A percentile compares a stretch with the other conserved stretches of the same genome.
Evolutionary conservation across 64 coral and sea anemone species (phyloP).

Genomic region (Anthopleura sola): DNA sequence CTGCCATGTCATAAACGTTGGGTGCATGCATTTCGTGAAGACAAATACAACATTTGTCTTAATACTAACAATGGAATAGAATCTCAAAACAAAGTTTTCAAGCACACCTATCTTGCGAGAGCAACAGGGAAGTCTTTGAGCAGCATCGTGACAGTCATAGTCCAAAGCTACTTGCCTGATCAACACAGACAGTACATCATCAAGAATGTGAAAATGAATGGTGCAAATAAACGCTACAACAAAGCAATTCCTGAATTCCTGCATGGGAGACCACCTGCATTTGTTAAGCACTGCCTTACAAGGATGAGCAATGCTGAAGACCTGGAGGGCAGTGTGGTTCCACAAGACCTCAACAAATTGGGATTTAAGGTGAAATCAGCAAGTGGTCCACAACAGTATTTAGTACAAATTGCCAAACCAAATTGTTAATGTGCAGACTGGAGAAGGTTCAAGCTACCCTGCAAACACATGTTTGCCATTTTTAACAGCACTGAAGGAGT

Average conservation of each 20-base stretch:
- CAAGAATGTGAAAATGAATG: slow-evolving; percentile 12
- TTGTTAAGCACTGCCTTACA: slow-evolving; percentile 21
- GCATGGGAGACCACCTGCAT: slow-evolving; percentile 20
- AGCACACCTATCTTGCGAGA: slow-evolving; percentile 6
- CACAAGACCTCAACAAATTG: slow-evolving; percentile 10
- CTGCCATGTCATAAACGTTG: slow-evolving; percentile 13
- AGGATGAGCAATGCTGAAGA: slow-evolving; percentile 15
- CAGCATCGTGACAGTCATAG: slow-evolving; percentile 1
- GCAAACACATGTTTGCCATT: slow-evolving; percentile 24
- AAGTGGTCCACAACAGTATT: neutral
- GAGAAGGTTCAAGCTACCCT: slow-evolving; percentile 22
- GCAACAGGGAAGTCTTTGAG: slow-evolving; percentile 15
- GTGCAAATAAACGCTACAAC: neutral
- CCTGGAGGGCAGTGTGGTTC: neutral
- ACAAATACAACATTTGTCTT: slow-evolving; percentile 31
- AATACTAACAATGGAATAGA: slow-evolving; percentile 64
- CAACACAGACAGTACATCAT: neutral
- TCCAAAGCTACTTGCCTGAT: slow-evolving; percentile 6
- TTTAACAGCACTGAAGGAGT: neutral
- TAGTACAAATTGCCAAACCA: slow-evolving; percentile 22
- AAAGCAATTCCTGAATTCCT: slow-evolving; percentile 19
- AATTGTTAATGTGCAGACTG: slow-evolving; percentile 22
- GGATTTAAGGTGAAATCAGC: slow-evolving; percentile 20
- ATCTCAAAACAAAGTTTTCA: slow-evolving; percentile 40
- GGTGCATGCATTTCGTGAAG: slow-evolving; percentile 50